Evolutionary conservation across 2,113 vertebrate genomes (phyloP).

Genomic region (Neofelis nebulosa): DNA sequence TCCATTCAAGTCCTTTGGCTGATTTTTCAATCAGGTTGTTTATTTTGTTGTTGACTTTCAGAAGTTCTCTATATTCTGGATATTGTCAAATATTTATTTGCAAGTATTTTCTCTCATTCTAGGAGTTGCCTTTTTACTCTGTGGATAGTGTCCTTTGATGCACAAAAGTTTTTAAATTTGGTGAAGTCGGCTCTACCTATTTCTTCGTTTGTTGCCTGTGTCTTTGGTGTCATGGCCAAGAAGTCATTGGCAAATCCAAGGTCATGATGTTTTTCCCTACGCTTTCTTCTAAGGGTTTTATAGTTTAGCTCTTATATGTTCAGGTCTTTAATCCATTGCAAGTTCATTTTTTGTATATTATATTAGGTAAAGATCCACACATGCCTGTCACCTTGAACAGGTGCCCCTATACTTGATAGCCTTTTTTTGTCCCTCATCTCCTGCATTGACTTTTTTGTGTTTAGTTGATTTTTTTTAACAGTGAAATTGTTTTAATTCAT

Average conservation of each 20-base stretch:
- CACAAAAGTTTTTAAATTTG: neutral
- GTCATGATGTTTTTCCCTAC: neutral
- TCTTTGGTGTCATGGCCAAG: neutral
- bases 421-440: neutral
- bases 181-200: neutral
- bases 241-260: neutral
- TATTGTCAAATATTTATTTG: neutral
- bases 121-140: neutral
- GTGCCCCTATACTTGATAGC: too few species aligned
- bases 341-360: neutral
- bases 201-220: neutral
- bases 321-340: neutral
- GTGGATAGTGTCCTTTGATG: too few species aligned
- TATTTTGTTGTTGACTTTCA: neutral
- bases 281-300: neutral
- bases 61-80: neutral
- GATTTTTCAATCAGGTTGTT: neutral
- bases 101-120: neutral
- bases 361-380: neutral
- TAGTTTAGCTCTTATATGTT: neutral
- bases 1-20: neutral
- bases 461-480: neutral
- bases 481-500: neutral
- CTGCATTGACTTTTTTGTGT: neutral
- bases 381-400: too few species aligned